Base-by-base conservation (phyloP, 2,888 invertebrate genomes). In the Eurytoma adleriae region DNA sequence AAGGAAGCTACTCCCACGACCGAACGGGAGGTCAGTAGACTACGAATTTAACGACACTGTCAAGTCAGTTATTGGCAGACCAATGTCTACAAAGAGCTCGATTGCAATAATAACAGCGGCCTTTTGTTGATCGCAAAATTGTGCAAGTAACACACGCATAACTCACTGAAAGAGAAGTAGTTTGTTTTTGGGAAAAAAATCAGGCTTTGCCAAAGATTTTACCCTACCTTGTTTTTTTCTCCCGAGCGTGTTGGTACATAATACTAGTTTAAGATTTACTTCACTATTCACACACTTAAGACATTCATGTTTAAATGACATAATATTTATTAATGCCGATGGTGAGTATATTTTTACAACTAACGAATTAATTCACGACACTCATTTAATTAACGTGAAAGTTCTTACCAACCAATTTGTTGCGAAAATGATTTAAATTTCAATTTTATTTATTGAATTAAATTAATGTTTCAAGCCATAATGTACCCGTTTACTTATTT, bases 11-110 rank as follows among this genome's bases (percentile, higher is more conserved):
- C 88, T 86, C 89, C 89, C 86, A 86, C 84, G 86, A 85, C 86
- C 86, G 90, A 91, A 84, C 88, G 90, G 89, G 91, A 91, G 91
- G 91, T 91, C 90, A 91, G 91, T 90, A 90, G 85, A 88, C 82
- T 81, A 70, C 66, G 67, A 83, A 83, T 81, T 81, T 78, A 83
- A 80, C 83, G 81, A 84, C 82, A 83, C 84, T 85, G 84, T 84
- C 83, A 83, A 84, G 82, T 81, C 83, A 82, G 82, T 82, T 77
- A 76, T 83, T 84, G 85, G 85, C 84, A 86, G 84, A 83, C 87
- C 88, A 89, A 89, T 90, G 88, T 90, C 89, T 89, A 88, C 89
- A 89, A 89, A 84, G 88, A 88, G 87, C 88, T 90, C 86, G 83
- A 85, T 83, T 81, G 82, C 81, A 75, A 74, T 74, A 71, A 78